phyloP scores from a whole-genome alignment of 2,888 invertebrate genomes.

The Andrena bucephala region DNA sequence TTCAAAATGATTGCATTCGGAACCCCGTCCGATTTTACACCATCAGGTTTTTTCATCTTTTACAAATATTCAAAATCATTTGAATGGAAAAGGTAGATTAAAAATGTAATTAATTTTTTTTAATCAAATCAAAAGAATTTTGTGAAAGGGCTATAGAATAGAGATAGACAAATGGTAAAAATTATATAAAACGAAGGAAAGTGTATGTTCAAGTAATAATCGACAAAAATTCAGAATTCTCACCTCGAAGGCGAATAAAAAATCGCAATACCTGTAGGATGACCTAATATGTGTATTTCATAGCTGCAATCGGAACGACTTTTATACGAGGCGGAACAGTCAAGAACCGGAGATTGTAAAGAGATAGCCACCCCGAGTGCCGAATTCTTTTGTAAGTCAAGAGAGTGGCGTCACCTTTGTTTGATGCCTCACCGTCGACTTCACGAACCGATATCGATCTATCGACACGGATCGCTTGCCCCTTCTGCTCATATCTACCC shows the following conservation, averaged over 20 bases:
- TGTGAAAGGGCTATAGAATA: background rate
- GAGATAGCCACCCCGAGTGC: constrained; percentile 79
- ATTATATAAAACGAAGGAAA: background rate
- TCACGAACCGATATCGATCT: constrained; percentile 75
- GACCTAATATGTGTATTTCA: background rate
- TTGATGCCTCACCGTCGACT: constrained; percentile 75
- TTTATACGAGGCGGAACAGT: constrained; percentile 55
- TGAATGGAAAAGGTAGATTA: no score
- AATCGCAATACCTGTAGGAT: background rate
- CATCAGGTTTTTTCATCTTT: no score
- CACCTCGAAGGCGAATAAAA: background rate
- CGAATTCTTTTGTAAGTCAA: constrained; percentile 77
- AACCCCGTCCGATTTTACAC: no score
- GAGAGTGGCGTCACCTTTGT: constrained; percentile 71
- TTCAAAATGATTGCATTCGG: no score
- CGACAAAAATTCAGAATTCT: background rate
- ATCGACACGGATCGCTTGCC: constrained; percentile 73
- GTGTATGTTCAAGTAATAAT: background rate
- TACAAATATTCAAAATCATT: no score
- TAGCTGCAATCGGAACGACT: constrained; percentile 5
- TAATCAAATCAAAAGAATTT: background rate
- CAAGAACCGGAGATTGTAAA: constrained; percentile 70
- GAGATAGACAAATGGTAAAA: background rate
- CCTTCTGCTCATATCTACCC: constrained; percentile 30
- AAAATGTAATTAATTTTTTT: no score